phyloP scores from a whole-genome alignment of 1,140 invertebrate genomes.

The Apis cerana region DNA sequence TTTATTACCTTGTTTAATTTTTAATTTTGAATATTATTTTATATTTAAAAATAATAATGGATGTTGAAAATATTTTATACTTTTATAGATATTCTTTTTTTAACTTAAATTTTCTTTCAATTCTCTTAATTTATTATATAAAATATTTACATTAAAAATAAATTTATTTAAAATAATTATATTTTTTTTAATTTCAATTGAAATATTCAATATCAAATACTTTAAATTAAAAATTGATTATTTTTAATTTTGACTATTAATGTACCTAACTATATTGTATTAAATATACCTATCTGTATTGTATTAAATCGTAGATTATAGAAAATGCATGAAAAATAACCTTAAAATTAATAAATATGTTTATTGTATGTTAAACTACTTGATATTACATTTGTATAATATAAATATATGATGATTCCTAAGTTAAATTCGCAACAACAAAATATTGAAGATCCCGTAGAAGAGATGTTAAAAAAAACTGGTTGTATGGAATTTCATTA shows the following conservation, averaged over 20 bases:
- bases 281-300: neutral
- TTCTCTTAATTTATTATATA: neutral
- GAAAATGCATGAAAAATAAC: neutral
- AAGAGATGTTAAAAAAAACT: conserved; percentile 91
- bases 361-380: neutral
- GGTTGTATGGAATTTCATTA: conserved; percentile 94
- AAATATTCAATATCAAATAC: neutral
- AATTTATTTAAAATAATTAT: too few species aligned
- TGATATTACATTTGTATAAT: neutral
- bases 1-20: neutral
- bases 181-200: neutral
- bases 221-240: neutral
- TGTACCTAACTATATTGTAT: neutral
- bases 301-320: neutral
- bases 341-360: neutral
- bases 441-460: conserved; percentile 88
- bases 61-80: too few species aligned
- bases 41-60: too few species aligned
- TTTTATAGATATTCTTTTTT: too few species aligned
- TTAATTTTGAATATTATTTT: neutral
- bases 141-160: neutral
- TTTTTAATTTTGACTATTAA: neutral
- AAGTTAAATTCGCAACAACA: conserved; percentile 57
- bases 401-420: conserved; percentile 35
- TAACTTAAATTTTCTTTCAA: too few species aligned